phyloP scores from a whole-genome alignment of 2,888 invertebrate species.

The Cetonia aurata region DNA sequence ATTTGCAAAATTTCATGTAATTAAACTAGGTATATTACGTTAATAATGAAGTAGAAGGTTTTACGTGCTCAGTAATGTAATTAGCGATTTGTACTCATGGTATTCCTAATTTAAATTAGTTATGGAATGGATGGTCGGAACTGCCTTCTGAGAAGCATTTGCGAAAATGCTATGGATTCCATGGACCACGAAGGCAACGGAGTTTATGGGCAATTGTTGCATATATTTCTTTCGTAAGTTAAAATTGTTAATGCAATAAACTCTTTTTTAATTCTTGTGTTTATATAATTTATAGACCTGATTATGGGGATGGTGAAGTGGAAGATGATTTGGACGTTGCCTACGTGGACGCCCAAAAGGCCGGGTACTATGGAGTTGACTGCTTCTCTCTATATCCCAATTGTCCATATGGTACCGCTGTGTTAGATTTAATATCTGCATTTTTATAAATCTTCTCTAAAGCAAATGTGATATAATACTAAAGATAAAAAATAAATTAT shows the following conservation, averaged over 20 bases:
- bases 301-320: constrained; percentile 51
- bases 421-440: constrained; percentile 25
- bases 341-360: constrained; percentile 74
- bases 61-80: no score
- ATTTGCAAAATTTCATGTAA: no score
- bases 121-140: constrained; percentile 75
- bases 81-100: no score
- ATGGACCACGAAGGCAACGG: constrained; percentile 75
- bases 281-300: constrained; percentile 20
- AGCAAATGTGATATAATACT: no score
- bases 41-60: no score
- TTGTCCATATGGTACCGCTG: constrained; percentile 62
- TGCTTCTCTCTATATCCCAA: constrained; percentile 73
- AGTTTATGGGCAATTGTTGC: constrained; percentile 79
- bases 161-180: constrained; percentile 77
- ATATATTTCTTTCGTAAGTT: constrained; percentile 80
- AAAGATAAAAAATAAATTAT: no score
- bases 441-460: constrained; percentile 1
- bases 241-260: background rate
- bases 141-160: constrained; percentile 81
- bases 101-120: constrained; percentile 61
- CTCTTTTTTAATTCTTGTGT: background rate
- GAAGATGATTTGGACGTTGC: constrained; percentile 68
- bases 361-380: constrained; percentile 75
- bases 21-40: no score